Conservation (phyloP, 2,797 vertebrate species). For the Bovichtus diacanthus region DNA sequence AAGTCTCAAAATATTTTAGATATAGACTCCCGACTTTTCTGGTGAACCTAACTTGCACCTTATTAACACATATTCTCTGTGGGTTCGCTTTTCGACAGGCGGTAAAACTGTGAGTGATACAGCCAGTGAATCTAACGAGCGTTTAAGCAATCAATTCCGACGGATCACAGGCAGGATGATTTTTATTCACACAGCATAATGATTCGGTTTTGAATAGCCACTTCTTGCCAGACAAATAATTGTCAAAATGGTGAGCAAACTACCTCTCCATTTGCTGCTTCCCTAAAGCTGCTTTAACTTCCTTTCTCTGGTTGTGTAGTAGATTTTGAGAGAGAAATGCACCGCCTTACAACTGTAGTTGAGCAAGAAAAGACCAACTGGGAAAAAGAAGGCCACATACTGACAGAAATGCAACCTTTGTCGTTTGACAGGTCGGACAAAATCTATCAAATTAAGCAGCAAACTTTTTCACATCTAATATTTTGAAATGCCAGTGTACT, state of each 20-base stretch:
- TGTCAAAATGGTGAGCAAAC: background rate
- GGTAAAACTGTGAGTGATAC: background rate
- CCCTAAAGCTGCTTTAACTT: background rate
- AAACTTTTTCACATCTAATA: background rate
- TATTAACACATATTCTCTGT: constrained; percentile 18
- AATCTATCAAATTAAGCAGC: no score
- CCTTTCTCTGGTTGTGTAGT: background rate
- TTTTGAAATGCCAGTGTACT: background rate
- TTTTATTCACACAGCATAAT: constrained; percentile 5
- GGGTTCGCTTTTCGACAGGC: constrained; percentile 7
- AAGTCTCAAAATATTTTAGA: background rate
- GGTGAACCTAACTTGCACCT: background rate
- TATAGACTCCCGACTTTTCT: background rate
- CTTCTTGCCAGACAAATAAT: constrained; percentile 2
- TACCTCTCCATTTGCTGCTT: background rate
- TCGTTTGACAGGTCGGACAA: background rate
- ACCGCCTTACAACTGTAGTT: background rate
- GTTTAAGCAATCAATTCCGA: constrained; percentile 28
- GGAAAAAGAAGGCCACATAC: background rate
- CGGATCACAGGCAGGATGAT: constrained; percentile 12
- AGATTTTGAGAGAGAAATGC: background rate
- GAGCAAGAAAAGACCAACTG: background rate
- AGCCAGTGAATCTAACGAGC: constrained; percentile 12
- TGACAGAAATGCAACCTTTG: background rate
- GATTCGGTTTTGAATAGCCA: constrained; percentile 12